Evolutionary conservation across 2,113 vertebrate species (phyloP), one percentile per base, ranked within the genome.

Genomic region (Elgaria multicarinata): DNA sequence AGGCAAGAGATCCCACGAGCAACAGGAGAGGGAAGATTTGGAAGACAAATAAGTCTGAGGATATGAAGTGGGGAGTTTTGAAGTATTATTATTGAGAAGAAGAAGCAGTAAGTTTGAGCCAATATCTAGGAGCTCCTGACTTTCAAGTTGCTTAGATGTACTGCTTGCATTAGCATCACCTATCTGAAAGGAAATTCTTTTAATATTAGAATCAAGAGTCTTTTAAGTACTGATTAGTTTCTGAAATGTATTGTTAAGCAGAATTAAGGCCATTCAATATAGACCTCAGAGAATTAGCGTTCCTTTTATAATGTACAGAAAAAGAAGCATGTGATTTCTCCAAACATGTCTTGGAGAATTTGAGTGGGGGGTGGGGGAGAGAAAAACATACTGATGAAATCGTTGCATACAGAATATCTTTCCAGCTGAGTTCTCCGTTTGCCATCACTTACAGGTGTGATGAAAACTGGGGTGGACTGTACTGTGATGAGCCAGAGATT

Each of bases 391-490:
- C 36, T 44, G 87, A 88, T 85, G 67, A 82, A 85, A 76, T 20
- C 28, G 62, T 84, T 0, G 0, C 0, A 69, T 85, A 46, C 20
- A 50, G 28, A 50, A 46, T 74, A 71, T 87, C 55, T 69, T 88
- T 77, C 81, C 80, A 91, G 67, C 64, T 89, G 88, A 90, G 72
- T 81, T 79, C 14, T 90, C 85, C 92, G 71, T 74, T 91, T 95
- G 77, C 86, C 87, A 91, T 93, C 77, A 67, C 89, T 92, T 42
- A 39, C 96, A 99, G 99, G 94, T 99, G 99, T 88, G 99, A 99
- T 18, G 97, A 98, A 58, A 98, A 98, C 94, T 99, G 99, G 99
- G 97, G 98, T 4, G 99, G 98, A 33, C 96, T 98, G 39, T 98
- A 99, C 95, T 99, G 99, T 2, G 98, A 99, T 0, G 98, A 99